These are phyloP conservation scores for Aviceda subcristata DNA, from an alignment of 2,113 vertebrate species.

Conservation along the genomic window DNA sequence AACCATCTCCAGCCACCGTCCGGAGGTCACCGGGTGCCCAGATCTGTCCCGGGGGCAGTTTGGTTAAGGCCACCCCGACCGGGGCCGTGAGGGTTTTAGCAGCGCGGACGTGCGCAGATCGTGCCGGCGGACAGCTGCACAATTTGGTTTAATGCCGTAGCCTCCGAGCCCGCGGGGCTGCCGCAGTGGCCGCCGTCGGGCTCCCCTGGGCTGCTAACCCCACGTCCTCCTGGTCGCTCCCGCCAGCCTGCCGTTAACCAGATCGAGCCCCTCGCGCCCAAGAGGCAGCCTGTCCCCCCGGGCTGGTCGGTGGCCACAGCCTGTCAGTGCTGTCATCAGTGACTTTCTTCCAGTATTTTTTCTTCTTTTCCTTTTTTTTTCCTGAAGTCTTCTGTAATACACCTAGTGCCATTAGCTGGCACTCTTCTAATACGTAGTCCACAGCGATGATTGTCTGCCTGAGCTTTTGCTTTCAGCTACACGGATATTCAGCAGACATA, in stretches of 20 bases:
- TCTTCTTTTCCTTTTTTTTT: neutral
- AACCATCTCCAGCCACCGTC: neutral
- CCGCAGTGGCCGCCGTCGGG: neutral
- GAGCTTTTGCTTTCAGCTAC: neutral
- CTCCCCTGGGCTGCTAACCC: neutral
- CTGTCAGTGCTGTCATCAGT: rapidly evolving
- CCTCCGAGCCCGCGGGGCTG: neutral
- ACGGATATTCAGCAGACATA: neutral
- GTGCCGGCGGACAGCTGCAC: too few relatives aligned
- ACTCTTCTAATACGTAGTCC: rapidly evolving
- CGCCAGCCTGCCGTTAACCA: neutral
- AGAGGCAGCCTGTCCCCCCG: neutral
- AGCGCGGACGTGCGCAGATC: rapidly evolving
- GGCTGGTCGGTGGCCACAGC: neutral
- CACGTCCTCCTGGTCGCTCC: rapidly evolving
- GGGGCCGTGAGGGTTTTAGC: neutral
- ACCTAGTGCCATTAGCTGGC: neutral
- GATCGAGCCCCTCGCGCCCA: neutral
- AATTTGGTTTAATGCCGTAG: rapidly evolving
- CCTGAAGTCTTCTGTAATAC: neutral
- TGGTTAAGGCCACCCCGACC: neutral
- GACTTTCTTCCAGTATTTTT: neutral
- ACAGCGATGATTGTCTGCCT: neutral
- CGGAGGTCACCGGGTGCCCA: neutral
- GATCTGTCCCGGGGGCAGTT: neutral